phyloP scores from a whole-genome alignment of 2,113 vertebrate species.

The Amphilophus citrinellus region DNA sequence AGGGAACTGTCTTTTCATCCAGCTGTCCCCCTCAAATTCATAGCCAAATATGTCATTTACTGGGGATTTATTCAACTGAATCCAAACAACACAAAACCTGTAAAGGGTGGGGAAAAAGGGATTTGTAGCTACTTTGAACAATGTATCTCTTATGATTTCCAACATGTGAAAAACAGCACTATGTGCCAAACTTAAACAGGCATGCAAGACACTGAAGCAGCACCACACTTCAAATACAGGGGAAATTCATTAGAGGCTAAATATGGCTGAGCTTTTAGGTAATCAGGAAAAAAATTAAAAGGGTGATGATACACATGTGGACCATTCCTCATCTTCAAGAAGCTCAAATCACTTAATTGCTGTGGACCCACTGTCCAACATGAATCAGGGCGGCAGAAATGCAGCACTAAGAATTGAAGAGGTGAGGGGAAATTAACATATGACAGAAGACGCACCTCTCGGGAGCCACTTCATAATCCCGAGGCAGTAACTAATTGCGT shows the following conservation, averaged over 20 bases:
- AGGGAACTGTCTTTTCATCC: slow-evolving; percentile 55
- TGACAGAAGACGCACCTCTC: slow-evolving; percentile 55
- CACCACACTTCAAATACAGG: slow-evolving; percentile 28
- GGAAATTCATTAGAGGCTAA: slow-evolving; percentile 44
- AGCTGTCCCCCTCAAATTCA: slow-evolving; percentile 48
- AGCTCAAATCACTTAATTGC: slow-evolving; percentile 66
- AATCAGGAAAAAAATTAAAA: slow-evolving; percentile 61
- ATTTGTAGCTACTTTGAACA: slow-evolving; percentile 38
- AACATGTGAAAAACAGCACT: slow-evolving; percentile 2
- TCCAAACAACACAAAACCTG: slow-evolving; percentile 57
- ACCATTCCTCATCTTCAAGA: slow-evolving; percentile 51
- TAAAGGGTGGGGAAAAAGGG: background rate
- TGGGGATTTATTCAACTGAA: slow-evolving; percentile 47
- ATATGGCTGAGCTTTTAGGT: slow-evolving; percentile 40
- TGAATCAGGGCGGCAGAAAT: slow-evolving; percentile 54
- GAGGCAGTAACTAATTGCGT: slow-evolving; percentile 71
- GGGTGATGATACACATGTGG: slow-evolving; percentile 53
- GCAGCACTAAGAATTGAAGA: slow-evolving; percentile 53
- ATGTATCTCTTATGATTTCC: slow-evolving; percentile 1
- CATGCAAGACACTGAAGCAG: slow-evolving; percentile 14
- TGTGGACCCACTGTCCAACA: slow-evolving; percentile 58
- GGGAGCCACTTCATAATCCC: slow-evolving; percentile 72
- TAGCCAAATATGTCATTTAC: slow-evolving; percentile 62
- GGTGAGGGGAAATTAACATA: slow-evolving; percentile 66
- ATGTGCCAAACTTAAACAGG: slow-evolving; percentile 34